Conservation (phyloP, 2,113 vertebrate genomes). For the Tenrec ecaudatus region DNA sequence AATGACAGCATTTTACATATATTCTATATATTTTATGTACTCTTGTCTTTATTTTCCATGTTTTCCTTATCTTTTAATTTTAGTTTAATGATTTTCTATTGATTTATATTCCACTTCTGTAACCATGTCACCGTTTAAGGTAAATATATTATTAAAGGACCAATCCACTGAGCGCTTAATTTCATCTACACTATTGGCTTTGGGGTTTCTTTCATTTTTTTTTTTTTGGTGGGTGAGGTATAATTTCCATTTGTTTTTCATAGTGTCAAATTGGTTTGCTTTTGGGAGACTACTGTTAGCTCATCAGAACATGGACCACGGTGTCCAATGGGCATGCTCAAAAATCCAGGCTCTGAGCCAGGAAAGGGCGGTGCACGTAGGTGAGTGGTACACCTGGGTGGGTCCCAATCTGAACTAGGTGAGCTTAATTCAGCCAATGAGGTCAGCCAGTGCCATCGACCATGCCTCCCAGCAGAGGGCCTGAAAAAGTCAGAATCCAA, state of each 20-base stretch:
- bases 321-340: too few species aligned
- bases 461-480: too few species aligned
- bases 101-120: neutral
- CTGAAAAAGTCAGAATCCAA: too few species aligned
- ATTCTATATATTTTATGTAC: neutral
- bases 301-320: too few species aligned
- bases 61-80: neutral
- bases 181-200: neutral
- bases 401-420: too few species aligned
- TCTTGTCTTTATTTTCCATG: neutral
- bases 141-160: neutral
- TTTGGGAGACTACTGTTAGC: too few species aligned
- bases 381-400: too few species aligned
- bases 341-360: too few species aligned
- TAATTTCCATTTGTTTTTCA: constrained; percentile 1
- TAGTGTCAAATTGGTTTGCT: neutral
- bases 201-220: constrained; percentile 1
- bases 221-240: neutral
- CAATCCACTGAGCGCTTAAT: neutral
- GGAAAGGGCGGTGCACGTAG: too few species aligned
- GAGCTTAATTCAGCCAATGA: too few species aligned
- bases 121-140: neutral
- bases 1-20: neutral
- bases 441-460: too few species aligned
- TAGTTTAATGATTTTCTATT: neutral